Conservation (phyloP, 2,797 vertebrate genomes). For the Eleutherodactylus coqui region DNA sequence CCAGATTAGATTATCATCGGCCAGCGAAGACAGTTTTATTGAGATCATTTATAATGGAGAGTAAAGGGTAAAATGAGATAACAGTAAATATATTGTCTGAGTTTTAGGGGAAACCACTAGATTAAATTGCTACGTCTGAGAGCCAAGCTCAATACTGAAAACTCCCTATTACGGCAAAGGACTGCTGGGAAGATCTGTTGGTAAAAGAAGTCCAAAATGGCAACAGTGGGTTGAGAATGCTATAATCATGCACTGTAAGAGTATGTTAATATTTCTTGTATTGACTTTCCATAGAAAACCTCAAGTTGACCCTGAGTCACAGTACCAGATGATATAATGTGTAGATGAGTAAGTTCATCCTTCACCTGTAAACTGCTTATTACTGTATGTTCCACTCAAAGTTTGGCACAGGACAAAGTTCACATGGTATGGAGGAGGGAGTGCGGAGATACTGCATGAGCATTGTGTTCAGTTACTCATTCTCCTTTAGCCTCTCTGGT, state of each 20-base stretch:
- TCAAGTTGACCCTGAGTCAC: not conserved
- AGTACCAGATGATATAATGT: not conserved
- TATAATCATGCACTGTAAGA: constrained; percentile 12
- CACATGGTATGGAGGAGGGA: not conserved
- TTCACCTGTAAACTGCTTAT: not conserved
- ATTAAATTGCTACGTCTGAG: constrained; percentile 25
- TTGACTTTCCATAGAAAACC: constrained; percentile 14
- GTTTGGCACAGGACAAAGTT: not conserved
- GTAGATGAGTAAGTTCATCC: not conserved
- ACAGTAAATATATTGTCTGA: not conserved
- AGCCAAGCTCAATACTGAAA: constrained; percentile 46
- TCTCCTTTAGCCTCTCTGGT: too few species aligned
- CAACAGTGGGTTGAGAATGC: constrained; percentile 22
- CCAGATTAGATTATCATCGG: too few species aligned
- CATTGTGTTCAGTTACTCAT: too few species aligned
- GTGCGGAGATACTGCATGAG: not conserved
- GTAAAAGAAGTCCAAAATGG: not conserved
- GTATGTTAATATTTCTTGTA: constrained; percentile 8
- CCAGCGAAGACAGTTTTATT: not conserved
- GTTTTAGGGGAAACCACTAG: constrained; percentile 18
- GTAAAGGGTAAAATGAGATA: not conserved
- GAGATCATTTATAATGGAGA: not conserved
- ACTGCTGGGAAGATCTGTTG: constrained; percentile 34
- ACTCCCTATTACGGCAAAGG: constrained; percentile 14
- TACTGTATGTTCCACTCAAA: not conserved